phyloP scores from a whole-genome alignment of 2,888 invertebrate species.

The Drosophila recens region DNA sequence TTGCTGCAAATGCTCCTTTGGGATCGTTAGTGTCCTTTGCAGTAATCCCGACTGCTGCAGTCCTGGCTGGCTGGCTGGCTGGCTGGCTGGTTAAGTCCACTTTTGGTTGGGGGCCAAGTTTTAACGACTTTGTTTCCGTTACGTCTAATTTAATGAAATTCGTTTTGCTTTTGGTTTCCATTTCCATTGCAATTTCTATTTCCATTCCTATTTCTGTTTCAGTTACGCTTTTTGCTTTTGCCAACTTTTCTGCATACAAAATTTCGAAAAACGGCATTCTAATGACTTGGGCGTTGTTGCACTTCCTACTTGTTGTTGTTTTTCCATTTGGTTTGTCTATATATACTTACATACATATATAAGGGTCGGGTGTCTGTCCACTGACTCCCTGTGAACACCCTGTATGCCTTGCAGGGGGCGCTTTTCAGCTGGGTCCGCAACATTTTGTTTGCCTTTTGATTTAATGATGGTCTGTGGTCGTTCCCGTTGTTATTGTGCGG shows the following conservation, averaged over 20 bases:
- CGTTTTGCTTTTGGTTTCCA: conserved; percentile 68
- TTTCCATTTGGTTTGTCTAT: conserved; percentile 2
- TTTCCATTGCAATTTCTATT: conserved; percentile 11
- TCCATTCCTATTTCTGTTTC: background rate
- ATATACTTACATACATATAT: no score
- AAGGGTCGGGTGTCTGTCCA: conserved; percentile 16
- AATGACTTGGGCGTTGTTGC: conserved; percentile 77
- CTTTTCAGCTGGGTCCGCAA: conserved; percentile 36
- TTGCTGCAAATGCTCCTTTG: conserved; percentile 46
- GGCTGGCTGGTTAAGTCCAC: conserved; percentile 36
- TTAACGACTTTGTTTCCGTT: conserved; percentile 81
- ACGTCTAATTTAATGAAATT: conserved; percentile 81
- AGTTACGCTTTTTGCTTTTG: conserved; percentile 6
- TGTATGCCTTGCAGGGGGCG: conserved; percentile 33
- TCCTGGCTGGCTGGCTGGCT: conserved; percentile 24
- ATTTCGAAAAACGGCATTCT: conserved; percentile 72
- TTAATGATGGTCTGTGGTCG: conserved; percentile 61
- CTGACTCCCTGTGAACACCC: conserved; percentile 30
- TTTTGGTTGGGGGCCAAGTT: conserved; percentile 67
- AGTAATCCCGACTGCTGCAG: conserved; percentile 41
- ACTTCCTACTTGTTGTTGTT: conserved; percentile 32
- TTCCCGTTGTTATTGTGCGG: conserved; percentile 34
- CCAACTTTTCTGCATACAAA: conserved; percentile 71
- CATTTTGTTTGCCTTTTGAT: conserved; percentile 70
- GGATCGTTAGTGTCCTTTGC: conserved; percentile 67